Conservation (phyloP, 2,797 vertebrate species). For the Neomorphus geoffroyi region DNA sequence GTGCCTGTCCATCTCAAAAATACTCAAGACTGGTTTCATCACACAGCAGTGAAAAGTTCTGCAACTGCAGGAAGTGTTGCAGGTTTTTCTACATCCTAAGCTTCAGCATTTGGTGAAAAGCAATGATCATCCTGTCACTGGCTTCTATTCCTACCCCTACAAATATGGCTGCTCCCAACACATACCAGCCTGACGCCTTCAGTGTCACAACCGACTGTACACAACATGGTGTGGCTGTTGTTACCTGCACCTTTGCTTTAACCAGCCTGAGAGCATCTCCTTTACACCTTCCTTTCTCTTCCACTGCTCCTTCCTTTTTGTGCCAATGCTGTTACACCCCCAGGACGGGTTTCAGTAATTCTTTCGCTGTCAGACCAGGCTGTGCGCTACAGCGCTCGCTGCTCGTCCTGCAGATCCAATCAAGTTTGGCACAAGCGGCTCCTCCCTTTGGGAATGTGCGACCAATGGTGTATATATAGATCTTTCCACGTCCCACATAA, state of each 20-base stretch:
- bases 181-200: neutral
- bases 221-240: neutral
- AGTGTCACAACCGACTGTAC: neutral
- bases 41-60: neutral
- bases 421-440: neutral
- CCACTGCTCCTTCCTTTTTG: neutral
- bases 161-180: neutral
- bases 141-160: neutral
- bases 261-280: neutral
- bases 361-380: neutral
- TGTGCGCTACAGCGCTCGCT: neutral
- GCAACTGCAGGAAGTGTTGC: neutral
- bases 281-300: neutral
- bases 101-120: neutral
- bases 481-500: neutral
- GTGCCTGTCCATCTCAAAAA: neutral
- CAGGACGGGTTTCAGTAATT: neutral
- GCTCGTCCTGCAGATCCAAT: neutral
- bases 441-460: conserved; percentile 19
- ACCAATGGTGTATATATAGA: neutral
- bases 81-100: neutral
- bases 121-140: neutral
- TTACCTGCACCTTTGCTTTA: conserved; percentile 20
- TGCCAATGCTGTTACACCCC: neutral
- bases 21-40: neutral